Base-by-base conservation (phyloP, 2,113 vertebrate genomes). In the Tachysurus vachellii region DNA sequence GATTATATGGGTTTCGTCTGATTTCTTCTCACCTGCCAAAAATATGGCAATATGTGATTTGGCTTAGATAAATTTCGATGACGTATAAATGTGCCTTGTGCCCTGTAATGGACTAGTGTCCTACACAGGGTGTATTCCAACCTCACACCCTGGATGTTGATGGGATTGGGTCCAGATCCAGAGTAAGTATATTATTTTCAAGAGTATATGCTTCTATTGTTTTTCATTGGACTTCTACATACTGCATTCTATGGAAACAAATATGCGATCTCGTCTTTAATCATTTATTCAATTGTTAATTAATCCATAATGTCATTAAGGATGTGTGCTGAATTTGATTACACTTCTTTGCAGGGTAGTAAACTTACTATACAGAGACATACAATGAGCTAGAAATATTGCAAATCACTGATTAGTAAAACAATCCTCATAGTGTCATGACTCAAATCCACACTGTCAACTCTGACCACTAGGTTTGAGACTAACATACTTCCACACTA, bases 381-480 rank as follows among this genome's bases (percentile, higher is more conserved):
- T 16, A 23, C 1, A 42, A 44, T 4, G 70, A 73, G 36, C 17
- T 42, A 73, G 36, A 19, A 73, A 44, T 23, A 73, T 3, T 21
- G 36, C 28, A 26, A 50, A 14, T 5, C 23, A 50, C 13, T 50
- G 21, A 76, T 76, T 77, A 54, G 75, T n/a, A 26, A 53, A 53
- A 76, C 47, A 53, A 53, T 53, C 47, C n/a, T 53, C 26, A 16
- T 23, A 53, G 47, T 53, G 44, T 10, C 13, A 79, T 54, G 53
- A 19, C 47, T 76, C 50, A 16, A 54, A 47, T 80, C n/a, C 76
- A 53, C 44, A 50, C 11, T 75, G 71, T 13, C 9, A 54, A 56
- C 26, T 54, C 26, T 79, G 50, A 79, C 76, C 47, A 79, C 13
- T 79, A 56, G 75, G 50, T 79, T 54, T 80, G n/a, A n/a, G 57